phyloP scores from a whole-genome alignment of 2,888 invertebrate species.

The Physocephala rufipes region DNA sequence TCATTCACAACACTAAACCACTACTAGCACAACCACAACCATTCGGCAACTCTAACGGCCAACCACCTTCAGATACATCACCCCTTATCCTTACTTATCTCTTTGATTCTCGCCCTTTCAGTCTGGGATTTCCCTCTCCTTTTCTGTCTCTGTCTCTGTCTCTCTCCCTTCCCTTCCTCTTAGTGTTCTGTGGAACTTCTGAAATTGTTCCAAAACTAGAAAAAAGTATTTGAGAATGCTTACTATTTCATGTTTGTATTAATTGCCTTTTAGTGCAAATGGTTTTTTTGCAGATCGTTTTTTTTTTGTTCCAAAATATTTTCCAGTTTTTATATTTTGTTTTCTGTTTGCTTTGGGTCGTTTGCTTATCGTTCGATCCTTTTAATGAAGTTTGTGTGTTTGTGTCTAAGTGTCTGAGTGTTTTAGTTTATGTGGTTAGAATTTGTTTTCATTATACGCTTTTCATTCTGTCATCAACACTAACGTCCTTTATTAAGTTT shows the following conservation, averaged over 20 bases:
- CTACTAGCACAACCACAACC: too few species aligned
- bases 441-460: background rate
- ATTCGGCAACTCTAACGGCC: too few species aligned
- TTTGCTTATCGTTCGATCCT: too few species aligned
- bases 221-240: too few species aligned
- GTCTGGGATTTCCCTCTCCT: background rate
- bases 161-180: background rate
- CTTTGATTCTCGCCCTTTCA: background rate
- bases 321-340: background rate
- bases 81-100: too few species aligned
- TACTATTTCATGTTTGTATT: conserved; percentile 3
- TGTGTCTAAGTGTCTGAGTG: background rate
- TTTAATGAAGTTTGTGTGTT: too few species aligned
- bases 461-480: conserved; percentile 20
- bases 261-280: conserved; percentile 19
- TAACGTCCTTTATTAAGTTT: conserved; percentile 10
- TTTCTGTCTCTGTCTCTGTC: background rate
- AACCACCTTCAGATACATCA: too few species aligned
- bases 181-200: conserved; percentile 7
- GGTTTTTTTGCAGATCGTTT: background rate
- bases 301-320: background rate
- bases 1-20: too few species aligned
- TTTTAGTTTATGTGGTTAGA: too few species aligned
- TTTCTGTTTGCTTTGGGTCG: background rate
- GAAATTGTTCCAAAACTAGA: conserved; percentile 1